Conservation (phyloP, 2,888 invertebrate genomes). For the Melitaea athalia region DNA sequence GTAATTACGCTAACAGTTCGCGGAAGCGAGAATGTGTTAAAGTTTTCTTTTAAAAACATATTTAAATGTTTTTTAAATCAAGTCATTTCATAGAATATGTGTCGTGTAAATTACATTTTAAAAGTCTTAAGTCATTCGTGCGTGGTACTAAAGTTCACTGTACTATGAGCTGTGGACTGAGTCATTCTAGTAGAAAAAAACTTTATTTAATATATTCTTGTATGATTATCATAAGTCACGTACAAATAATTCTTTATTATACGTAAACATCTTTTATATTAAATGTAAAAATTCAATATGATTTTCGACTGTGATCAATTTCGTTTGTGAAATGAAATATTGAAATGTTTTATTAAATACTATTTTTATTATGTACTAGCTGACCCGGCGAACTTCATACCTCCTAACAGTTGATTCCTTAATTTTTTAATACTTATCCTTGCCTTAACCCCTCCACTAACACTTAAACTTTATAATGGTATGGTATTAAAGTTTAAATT, state of each 20-base stretch:
- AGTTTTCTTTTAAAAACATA: not conserved
- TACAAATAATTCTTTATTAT: not conserved
- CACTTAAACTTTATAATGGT: too few relatives aligned
- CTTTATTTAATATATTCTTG: not conserved
- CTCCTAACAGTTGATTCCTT: too few relatives aligned
- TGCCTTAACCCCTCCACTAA: too few relatives aligned
- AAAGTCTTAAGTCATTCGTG: not conserved
- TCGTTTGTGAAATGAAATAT: too few relatives aligned
- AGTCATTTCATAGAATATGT: not conserved
- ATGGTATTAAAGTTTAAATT: too few relatives aligned
- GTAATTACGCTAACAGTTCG: not conserved
- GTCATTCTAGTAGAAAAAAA: not conserved
- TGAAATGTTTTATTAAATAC: too few relatives aligned
- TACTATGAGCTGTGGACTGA: constrained; percentile 1
- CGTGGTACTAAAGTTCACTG: constrained; percentile 7
- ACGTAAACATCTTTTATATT: not conserved
- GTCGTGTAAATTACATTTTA: too few relatives aligned
- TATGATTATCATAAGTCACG: constrained; percentile 1
- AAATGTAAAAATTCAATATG: not conserved
- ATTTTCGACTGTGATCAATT: not conserved
- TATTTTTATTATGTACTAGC: too few relatives aligned
- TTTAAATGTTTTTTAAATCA: not conserved
- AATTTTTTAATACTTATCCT: too few relatives aligned
- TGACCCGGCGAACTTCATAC: too few relatives aligned
- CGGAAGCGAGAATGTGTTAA: not conserved